Percentiles rank a stretch among this genome's conserved stretches.
phyloP scores from a whole-genome alignment of 2,888 invertebrate species.

The Ditylenchus weischeri region DNA sequence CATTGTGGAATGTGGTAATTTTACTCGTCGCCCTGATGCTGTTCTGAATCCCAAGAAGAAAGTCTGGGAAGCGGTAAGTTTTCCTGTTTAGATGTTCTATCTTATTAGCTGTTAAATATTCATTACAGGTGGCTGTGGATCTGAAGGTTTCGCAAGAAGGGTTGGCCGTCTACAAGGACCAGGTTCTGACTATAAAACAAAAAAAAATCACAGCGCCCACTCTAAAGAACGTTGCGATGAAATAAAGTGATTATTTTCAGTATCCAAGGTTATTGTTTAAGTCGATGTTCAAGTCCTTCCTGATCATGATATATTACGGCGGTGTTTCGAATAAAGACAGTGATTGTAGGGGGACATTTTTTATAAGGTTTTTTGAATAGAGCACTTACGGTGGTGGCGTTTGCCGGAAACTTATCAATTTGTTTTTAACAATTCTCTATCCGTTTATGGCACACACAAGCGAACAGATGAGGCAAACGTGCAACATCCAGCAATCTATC shows the following conservation, averaged over 20 bases:
- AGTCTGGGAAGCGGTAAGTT: slow-evolving; percentile 52
- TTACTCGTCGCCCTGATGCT: slow-evolving; percentile 49
- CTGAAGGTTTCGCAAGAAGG: slow-evolving; percentile 49
- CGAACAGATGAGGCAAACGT: slow-evolving; percentile 44
- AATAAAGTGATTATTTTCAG: slow-evolving; percentile 28
- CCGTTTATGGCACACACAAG: slow-evolving; percentile 80
- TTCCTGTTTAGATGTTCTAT: slow-evolving; percentile 12
- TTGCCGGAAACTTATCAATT: too few species aligned
- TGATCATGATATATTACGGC: too few species aligned
- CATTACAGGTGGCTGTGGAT: slow-evolving; percentile 24
- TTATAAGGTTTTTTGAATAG: too few species aligned
- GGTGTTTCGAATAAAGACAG: too few species aligned
- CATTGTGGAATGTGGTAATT: slow-evolving; percentile 73
- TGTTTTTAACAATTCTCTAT: slow-evolving; percentile 74
- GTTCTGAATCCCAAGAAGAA: slow-evolving; percentile 58
- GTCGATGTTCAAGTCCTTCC: too few species aligned
- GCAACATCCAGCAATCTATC: slow-evolving; percentile 45
- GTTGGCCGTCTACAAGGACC: slow-evolving; percentile 39
- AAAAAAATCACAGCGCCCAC: slow-evolving; percentile 49
- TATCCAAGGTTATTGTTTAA: too few species aligned
- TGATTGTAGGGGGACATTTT: too few species aligned
- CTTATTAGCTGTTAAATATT: background rate
- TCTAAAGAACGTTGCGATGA: slow-evolving; percentile 49
- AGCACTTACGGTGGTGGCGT: too few species aligned
- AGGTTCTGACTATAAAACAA: slow-evolving; percentile 40